Base-by-base conservation (phyloP, 2,797 vertebrate genomes). In the Austrolebias charrua region DNA sequence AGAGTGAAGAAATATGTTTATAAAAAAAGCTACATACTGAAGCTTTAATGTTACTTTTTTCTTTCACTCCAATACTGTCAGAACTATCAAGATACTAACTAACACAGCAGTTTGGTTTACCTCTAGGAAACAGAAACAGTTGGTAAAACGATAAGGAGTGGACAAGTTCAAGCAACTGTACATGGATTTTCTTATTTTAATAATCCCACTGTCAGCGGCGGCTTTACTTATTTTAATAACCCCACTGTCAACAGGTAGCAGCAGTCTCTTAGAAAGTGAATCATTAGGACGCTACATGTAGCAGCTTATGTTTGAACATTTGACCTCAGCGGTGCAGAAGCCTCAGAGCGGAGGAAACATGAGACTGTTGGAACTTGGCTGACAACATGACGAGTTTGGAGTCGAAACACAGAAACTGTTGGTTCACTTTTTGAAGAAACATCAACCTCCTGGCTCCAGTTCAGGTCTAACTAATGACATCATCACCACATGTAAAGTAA, bases 391-490 rank as follows among this genome's bases (percentile, higher is more conserved):
- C 33, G 47, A 42, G 45, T 31, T 35, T 71, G 63, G 63, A 73
- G 62, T 44, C n/a, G 63, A 63, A 70, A 60, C 60, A 69, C 58
- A 57, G 15, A 50, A 60, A 47, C 49, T 31, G 15, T 13, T 18
- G 33, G 35, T 66, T 68, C 66, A 65, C 38, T 59, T 80, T 80
- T 67, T 33, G 57, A 43, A 45, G 57, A 16, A 60, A 73, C 53
- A 16, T 8, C 33, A 69, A 1, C 52, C 47, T 54, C 24, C 50
- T 15, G 55, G 44, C 54, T 66, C 19, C 40, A 29, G 61, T 12
- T 66, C 57, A 14, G 18, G 33, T 70, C 16, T 18, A 62, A 31
- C 42, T n/a, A 15, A 60, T 71, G 74, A 68, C 74, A 59, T 74
- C 71, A 74, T 60, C 58, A 14, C 18, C 31, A n/a, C 38, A 7